A percentile compares a stretch with the other conserved stretches of the same genome.
These are phyloP conservation scores for Drosophila rellima DNA, from an alignment of 2,888 invertebrate species.

Conservation along the genomic window DNA sequence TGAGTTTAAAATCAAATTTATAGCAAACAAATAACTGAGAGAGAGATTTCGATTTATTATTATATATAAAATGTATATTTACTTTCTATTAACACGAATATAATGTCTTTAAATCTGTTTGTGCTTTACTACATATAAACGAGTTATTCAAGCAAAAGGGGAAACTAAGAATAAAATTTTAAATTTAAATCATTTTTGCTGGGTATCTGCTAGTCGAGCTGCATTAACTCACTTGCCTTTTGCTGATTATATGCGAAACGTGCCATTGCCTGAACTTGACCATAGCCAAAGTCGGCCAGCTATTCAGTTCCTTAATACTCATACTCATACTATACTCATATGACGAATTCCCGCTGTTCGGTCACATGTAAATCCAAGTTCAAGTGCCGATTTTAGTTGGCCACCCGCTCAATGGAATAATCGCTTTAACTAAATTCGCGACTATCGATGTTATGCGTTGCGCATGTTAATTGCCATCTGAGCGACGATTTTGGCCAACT, in stretches of 20 bases:
- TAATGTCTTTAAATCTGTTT: neutral
- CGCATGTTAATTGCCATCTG: constrained; percentile 65
- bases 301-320: constrained; percentile 50
- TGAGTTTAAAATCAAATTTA: neutral
- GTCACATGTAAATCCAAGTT: constrained; percentile 72
- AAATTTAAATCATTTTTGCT: too few species aligned
- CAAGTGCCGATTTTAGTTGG: constrained; percentile 55
- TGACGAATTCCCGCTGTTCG: constrained; percentile 18
- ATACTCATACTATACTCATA: neutral
- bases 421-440: constrained; percentile 52
- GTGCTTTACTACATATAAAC: too few species aligned
- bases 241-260: constrained; percentile 64
- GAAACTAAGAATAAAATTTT: too few species aligned
- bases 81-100: too few species aligned
- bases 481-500: constrained; percentile 53
- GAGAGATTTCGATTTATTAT: too few species aligned
- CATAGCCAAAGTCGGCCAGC: constrained; percentile 52
- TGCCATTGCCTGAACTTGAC: constrained; percentile 61
- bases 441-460: constrained; percentile 43
- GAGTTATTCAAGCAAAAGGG: neutral
- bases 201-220: constrained; percentile 23
- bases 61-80: too few species aligned
- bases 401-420: constrained; percentile 55
- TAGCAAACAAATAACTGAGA: neutral
- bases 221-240: neutral